Evolutionary conservation across 2,888 invertebrate species (phyloP), one percentile per base, ranked within the genome.

Genomic region (Andrena fulva): DNA sequence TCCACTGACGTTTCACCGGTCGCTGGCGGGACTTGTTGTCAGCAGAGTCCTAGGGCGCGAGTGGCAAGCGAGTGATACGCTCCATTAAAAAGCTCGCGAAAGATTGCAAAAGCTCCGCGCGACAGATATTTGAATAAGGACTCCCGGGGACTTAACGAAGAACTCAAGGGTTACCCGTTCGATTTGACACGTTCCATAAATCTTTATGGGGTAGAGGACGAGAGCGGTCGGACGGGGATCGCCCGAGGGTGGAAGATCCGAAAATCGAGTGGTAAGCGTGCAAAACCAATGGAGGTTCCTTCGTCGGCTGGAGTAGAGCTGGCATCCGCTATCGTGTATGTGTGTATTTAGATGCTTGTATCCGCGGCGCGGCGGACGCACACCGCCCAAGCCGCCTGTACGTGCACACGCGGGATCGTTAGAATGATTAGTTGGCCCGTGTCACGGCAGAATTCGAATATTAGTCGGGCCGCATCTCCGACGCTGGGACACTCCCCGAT

Each of bases 161-260:
- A 90, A 91, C 91, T 91, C 91, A 91, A 91, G 91, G 92, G 91
- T 92, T 91, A 89, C 87, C 87, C 89, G 83, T 77, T 82, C 89
- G 90, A 91, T 92, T 92, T 89, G 91, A 89, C 89, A 90, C 90
- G 91, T 90, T 89, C 85, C 91, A 92, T 92, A 92, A 92, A 92
- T 92, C 92, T 91, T 82, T 74, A 78, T 79, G 82, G 89, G 88
- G 89, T 79, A 85, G 56, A 56, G 87, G 50, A 86, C 79, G 85
- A 92, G 90, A 69, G 77, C 80, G 84, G 82, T 82, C 77, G 79
- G 85, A 54, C 80, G 77, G 85, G 84, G 85, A 77, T 80, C 76
- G 87, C 82, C 74, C 48, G 72, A 82, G 89, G 89, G 85, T 87
- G 90, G 89, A 88, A 87, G 88, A 90, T 90, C 86, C 84, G 77